A percentile compares a stretch with the other conserved stretches of the same genome.
Evolutionary conservation across 92 coral and sea anemone species (phyloP).

Genomic region (Hydrozoanthus gracilis): DNA sequence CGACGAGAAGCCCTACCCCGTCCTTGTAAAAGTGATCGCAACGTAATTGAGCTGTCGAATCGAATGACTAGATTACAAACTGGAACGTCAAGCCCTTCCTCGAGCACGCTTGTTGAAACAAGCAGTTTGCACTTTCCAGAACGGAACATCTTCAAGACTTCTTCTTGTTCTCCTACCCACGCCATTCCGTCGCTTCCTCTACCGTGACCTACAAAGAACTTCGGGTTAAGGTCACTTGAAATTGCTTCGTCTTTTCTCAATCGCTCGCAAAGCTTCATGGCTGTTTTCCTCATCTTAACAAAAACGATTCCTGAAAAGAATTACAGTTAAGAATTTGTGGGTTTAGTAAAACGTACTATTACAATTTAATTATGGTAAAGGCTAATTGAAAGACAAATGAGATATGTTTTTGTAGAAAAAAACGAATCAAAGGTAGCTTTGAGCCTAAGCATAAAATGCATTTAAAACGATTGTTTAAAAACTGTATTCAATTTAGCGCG

Average conservation of each 20-base stretch:
- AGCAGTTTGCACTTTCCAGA: slow-evolving; percentile 89
- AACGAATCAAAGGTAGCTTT: too few relatives aligned
- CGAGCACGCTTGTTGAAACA: slow-evolving; percentile 88
- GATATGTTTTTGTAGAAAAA: too few relatives aligned
- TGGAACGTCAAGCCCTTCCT: slow-evolving; percentile 98
- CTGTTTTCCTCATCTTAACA: slow-evolving; percentile 93
- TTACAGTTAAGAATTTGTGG: too few relatives aligned
- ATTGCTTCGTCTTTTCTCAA: slow-evolving; percentile 61
- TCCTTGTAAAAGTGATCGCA: slow-evolving; percentile 91
- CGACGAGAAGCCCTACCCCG: slow-evolving; percentile 97
- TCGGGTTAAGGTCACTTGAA: slow-evolving; percentile 70
- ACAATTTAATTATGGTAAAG: not conserved
- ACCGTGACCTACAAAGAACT: slow-evolving; percentile 93
- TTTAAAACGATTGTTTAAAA: too few relatives aligned
- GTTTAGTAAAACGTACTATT: too few relatives aligned
- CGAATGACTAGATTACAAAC: slow-evolving; percentile 94
- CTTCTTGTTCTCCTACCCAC: slow-evolving; percentile 95
- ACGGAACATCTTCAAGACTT: slow-evolving; percentile 81
- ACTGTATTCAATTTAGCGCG: too few relatives aligned
- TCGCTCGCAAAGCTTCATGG: slow-evolving; percentile 81
- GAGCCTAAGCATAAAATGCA: too few relatives aligned
- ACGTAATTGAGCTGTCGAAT: slow-evolving; percentile 81
- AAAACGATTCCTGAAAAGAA: slow-evolving; percentile 77
- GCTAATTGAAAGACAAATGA: too few relatives aligned
- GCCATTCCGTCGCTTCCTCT: slow-evolving; percentile 93